These are phyloP conservation scores for Tetragonisca angustula DNA, from an alignment of 2,888 invertebrate genomes.

Conservation along the genomic window DNA sequence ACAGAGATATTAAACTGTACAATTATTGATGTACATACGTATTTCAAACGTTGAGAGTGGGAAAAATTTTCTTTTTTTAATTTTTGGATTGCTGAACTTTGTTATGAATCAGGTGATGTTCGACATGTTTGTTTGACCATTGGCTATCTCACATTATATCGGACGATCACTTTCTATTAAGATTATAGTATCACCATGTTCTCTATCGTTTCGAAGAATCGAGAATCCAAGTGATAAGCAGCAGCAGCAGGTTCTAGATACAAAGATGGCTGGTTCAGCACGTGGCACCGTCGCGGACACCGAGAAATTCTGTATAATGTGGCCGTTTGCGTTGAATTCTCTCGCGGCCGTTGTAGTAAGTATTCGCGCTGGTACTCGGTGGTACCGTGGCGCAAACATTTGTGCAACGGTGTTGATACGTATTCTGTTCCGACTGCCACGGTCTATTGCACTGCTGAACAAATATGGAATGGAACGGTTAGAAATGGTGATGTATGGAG, in stretches of 20 bases:
- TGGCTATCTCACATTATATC: not conserved
- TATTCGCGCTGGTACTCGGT: slow-evolving; percentile 63
- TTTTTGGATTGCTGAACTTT: not conserved
- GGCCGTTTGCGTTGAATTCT: slow-evolving; percentile 34
- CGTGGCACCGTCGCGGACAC: slow-evolving; percentile 35
- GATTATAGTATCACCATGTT: slow-evolving; percentile 25
- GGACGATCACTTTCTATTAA: slow-evolving; percentile 5
- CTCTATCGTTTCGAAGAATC: slow-evolving; percentile 32
- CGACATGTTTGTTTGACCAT: not conserved
- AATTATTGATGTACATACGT: not conserved
- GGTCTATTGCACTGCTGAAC: slow-evolving; percentile 61
- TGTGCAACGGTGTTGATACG: slow-evolving; percentile 53
- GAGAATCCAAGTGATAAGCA: slow-evolving; percentile 33
- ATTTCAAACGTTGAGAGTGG: not conserved
- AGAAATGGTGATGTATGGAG: slow-evolving; percentile 27
- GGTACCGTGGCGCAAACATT: slow-evolving; percentile 66
- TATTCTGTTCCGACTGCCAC: slow-evolving; percentile 46
- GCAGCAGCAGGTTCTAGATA: not conserved
- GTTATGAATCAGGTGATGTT: slow-evolving; percentile 26
- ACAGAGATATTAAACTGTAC: no score
- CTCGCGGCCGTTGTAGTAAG: slow-evolving; percentile 39
- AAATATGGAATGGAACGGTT: slow-evolving; percentile 60
- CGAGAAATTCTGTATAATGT: slow-evolving; percentile 20
- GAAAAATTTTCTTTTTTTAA: not conserved
- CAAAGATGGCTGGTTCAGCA: slow-evolving; percentile 52